Evolutionary conservation across 53 echinoderm and acorn worm genomes (phyloP), one percentile per base, ranked within the genome.

Genomic region (Paelopatides confundens): DNA sequence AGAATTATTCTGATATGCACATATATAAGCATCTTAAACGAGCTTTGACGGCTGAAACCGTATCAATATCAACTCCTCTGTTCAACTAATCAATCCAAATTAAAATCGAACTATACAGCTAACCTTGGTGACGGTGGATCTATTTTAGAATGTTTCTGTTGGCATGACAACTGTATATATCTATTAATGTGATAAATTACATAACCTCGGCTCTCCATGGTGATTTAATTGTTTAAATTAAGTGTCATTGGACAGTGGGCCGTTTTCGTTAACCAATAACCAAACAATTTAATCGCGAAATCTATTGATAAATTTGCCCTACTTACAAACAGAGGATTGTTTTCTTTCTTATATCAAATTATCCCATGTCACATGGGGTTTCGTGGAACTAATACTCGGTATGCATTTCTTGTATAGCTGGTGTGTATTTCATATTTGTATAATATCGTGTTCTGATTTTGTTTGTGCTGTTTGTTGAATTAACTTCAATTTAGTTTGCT

Each of bases 301-400:
- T 6, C 18, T 58, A 58, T 58, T 58, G 18, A 58, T 21, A 43
- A 43, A 43, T 43, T 43, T 43, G 58, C 21, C 58, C 58, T 58
- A 58, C 58, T 58, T 58, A 18, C 21, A 58, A 58, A n/a, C 5
- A 15, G 58, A 58, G 21, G 58, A 23, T 6, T 58, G 58, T 58
- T 58, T 58, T 58, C 58, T 58, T 58, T 58, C 58, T n/a, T n/a
- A n/a, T 21, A 58, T 58, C 58, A 58, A 58, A 58, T 58, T 58
- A 58, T 6, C 15, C 58, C 3, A 1, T 23, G 24, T 21, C 58
- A 21, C 58, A 2, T 43, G 58, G 18, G 15, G 58, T 58, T 58
- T 58, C 58, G n/a, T 21, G 58, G 58, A 58, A 58, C 21, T 21
- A 58, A 58, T 58, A 58, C 24, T 6, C n/a, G 5, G 58, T 58